Conservation (phyloP, 2,797 vertebrate genomes). For the Acanthiza pusilla region DNA sequence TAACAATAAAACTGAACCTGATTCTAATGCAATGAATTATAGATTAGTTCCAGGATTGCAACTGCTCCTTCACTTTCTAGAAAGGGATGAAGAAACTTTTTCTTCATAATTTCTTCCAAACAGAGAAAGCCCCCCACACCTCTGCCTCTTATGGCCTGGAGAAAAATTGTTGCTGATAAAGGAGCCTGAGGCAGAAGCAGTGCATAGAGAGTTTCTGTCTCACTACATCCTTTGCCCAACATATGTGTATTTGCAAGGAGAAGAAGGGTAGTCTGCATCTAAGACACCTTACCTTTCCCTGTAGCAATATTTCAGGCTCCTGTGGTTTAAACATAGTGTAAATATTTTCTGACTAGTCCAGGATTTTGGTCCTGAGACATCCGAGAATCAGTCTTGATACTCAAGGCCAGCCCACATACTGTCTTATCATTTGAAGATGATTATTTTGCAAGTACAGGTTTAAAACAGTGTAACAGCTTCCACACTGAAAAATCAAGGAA, state of each 20-base stretch:
- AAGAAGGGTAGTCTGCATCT: neutral
- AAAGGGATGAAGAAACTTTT: neutral
- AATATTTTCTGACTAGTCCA: neutral
- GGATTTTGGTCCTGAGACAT: neutral
- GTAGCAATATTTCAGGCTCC: neutral
- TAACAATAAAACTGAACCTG: neutral
- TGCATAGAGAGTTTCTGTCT: neutral
- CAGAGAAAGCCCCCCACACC: fast-evolving
- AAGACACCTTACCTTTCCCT: neutral
- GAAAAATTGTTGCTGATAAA: neutral
- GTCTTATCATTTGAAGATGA: neutral
- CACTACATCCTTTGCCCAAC: neutral
- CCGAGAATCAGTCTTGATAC: neutral
- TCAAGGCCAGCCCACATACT: neutral
- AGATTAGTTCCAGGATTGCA: neutral
- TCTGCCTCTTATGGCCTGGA: neutral
- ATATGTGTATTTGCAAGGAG: neutral
- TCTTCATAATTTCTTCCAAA: neutral
- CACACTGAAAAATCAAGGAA: neutral
- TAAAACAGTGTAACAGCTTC: neutral
- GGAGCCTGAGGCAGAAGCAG: neutral
- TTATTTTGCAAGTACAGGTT: neutral
- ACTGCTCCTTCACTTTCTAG: neutral
- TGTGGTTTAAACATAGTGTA: neutral
- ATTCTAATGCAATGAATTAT: neutral